Conservation (phyloP, 2,113 vertebrate genomes). For the Passer domesticus region DNA sequence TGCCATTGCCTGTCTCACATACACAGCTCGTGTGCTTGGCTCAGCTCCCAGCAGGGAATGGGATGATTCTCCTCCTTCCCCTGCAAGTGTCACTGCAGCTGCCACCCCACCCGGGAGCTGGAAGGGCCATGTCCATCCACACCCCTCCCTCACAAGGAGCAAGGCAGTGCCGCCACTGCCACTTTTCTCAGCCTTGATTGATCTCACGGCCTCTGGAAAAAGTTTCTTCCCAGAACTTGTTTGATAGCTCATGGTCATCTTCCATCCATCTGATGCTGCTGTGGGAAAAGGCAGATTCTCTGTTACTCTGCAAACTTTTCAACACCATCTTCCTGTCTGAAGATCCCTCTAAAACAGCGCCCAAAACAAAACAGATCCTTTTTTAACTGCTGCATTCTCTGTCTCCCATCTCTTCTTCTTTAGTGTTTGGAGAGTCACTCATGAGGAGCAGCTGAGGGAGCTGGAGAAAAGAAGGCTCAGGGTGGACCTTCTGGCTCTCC, state of each 20-base stretch:
- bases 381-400: background rate
- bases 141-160: background rate
- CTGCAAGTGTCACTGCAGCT: background rate
- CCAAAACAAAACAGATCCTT: background rate
- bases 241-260: background rate
- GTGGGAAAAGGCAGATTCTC: background rate
- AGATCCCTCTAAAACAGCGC: background rate
- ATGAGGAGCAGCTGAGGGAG: background rate
- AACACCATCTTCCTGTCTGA: background rate
- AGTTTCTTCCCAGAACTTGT: background rate
- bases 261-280: background rate
- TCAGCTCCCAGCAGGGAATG: background rate
- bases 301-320: background rate
- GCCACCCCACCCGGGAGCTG: accelerated
- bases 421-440: background rate
- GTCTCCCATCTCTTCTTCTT: background rate
- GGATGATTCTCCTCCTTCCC: background rate
- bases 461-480: background rate
- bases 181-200: accelerated
- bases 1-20: background rate
- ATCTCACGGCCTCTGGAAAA: background rate
- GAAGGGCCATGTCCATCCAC: background rate
- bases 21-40: accelerated
- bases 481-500: background rate
- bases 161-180: accelerated